Evolutionary conservation across 2,113 vertebrate genomes (phyloP), one percentile per base, ranked within the genome.

Genomic region (Andinoacara biseriatus): DNA sequence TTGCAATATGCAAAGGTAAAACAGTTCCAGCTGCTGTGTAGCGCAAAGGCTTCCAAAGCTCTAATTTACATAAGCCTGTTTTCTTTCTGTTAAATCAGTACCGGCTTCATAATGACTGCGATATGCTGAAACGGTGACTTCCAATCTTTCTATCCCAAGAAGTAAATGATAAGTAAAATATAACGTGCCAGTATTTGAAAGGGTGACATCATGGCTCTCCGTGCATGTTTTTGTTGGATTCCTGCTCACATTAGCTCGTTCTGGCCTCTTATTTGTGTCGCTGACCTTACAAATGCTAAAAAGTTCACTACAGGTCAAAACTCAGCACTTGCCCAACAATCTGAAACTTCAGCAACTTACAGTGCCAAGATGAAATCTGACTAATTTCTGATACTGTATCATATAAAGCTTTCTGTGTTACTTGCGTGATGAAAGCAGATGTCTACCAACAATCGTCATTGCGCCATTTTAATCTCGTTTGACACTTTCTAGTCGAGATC

Each of bases 391-490:
- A 78, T 75, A 9, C 8, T 8, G 35, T 38, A 82, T 33, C 56
- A 65, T 3, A 9, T 10, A n/a, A 10, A 59, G 17, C 80, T 87
- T 91, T 77, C 88, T 80, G 84, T 80, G 22, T 35, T 20, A 31
- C 3, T 56, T 63, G 17, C 56, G 61, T 65, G 40, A 57, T 78
- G 5, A 67, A 58, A 83, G 35, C 60, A 60, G 8, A 10, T 10
- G n/a, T 10, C 13, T 15, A 3, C 35, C n/a, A 4, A 6, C 18
- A 49, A 9, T 20, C 10, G 13, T 26, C 26, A 2, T 1, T 0
- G 5, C 18, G 5, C 40, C 65, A 38, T 56, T 15, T 31, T 5
- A 78, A 24, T 35, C 43, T 46, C 33, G 33, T n/a, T 63, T 4
- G 18, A 60, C 15, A 11, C 13, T 60, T 43, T 74, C 40, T 52